Evolutionary conservation across 2,113 vertebrate genomes (phyloP).

Genomic region (Burhinus oedicnemus): DNA sequence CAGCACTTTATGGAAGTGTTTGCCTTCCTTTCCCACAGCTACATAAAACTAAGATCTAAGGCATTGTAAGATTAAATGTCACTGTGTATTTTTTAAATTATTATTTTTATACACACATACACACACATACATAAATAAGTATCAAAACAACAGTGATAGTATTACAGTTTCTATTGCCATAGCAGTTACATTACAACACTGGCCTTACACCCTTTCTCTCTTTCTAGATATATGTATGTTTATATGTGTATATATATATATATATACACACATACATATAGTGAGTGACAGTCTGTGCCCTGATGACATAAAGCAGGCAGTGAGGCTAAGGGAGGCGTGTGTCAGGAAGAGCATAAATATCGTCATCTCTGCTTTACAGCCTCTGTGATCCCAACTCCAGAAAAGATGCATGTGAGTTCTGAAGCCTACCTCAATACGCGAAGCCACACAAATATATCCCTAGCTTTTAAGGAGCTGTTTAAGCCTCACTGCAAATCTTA

Average conservation of each 20-base stretch:
- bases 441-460: not conserved
- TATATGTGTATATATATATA: no score
- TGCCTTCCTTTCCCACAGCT: not conserved
- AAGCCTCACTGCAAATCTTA: not conserved
- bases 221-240: not conserved
- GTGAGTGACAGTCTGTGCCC: not conserved
- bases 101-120: not conserved
- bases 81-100: not conserved
- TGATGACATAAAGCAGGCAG: not conserved
- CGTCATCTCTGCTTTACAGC: not conserved
- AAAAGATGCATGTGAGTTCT: not conserved
- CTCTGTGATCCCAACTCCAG: not conserved
- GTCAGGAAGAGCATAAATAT: not conserved
- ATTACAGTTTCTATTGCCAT: not conserved
- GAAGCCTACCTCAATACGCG: not conserved
- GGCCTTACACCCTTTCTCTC: not conserved
- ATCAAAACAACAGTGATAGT: not conserved
- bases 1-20: not conserved
- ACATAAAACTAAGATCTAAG: not conserved
- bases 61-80: not conserved
- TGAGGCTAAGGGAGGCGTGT: not conserved
- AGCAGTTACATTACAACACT: not conserved
- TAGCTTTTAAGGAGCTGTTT: not conserved
- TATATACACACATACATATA: no score
- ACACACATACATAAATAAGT: not conserved